phyloP scores from a whole-genome alignment of 2,888 invertebrate species.

The Apotomis betuletana region DNA sequence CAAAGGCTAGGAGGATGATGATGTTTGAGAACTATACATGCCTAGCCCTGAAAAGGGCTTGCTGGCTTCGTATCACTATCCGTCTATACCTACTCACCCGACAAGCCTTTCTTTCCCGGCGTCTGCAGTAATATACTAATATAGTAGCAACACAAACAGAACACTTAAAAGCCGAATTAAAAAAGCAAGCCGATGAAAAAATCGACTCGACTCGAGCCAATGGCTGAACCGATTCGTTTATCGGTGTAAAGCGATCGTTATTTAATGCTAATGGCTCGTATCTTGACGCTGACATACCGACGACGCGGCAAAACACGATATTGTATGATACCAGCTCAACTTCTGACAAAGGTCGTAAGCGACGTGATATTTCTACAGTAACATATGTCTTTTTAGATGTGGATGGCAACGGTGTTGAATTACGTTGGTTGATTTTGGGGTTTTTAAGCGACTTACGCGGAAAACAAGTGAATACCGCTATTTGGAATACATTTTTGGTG shows the following conservation, averaged over 20 bases:
- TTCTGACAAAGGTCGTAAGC: neutral
- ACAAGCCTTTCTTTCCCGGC: no score
- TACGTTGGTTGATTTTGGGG: constrained; percentile 2
- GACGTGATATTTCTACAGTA: neutral
- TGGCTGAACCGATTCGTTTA: constrained; percentile 18
- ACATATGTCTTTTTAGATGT: neutral
- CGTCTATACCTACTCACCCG: no score
- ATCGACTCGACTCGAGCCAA: neutral
- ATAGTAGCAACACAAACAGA: neutral
- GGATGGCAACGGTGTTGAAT: neutral
- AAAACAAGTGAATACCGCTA: neutral
- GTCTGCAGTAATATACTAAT: no score
- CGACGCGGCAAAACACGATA: constrained; percentile 11
- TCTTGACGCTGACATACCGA: constrained; percentile 16
- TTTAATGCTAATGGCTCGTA: constrained; percentile 18
- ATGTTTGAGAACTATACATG: no score
- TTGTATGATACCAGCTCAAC: neutral
- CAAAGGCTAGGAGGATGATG: no score
- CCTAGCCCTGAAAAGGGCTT: no score
- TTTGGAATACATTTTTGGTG: neutral
- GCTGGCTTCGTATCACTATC: no score
- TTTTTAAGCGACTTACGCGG: constrained; percentile 1
- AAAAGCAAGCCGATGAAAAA: constrained; percentile 4
- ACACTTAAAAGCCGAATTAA: neutral
- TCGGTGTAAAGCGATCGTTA: constrained; percentile 27